Conservation (phyloP, 1,140 invertebrate species). For the Apolygus lucorum region DNA sequence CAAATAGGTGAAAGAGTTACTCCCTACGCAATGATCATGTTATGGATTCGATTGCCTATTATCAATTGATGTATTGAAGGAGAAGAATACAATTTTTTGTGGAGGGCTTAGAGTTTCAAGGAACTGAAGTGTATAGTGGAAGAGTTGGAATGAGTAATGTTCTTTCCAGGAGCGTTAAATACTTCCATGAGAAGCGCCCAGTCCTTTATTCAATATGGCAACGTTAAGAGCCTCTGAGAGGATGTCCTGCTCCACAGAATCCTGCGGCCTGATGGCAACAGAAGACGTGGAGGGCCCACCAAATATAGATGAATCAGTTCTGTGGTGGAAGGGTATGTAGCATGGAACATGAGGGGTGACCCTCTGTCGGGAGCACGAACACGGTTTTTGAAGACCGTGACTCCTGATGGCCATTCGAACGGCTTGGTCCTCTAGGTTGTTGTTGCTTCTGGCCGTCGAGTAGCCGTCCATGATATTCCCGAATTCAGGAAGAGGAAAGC, state of each 20-base stretch:
- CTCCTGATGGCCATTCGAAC: slow-evolving; percentile 39
- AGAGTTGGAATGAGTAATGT: no score
- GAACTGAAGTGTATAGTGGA: no score
- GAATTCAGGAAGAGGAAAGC: slow-evolving; percentile 29
- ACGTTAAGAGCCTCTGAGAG: slow-evolving; percentile 34
- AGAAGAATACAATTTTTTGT: no score
- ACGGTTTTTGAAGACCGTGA: slow-evolving; percentile 36
- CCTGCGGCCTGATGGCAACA: neutral
- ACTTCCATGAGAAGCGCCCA: slow-evolving; percentile 26
- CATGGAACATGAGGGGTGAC: neutral
- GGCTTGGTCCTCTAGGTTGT: slow-evolving; percentile 37
- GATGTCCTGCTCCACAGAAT: slow-evolving; percentile 32
- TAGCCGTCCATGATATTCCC: slow-evolving; percentile 28
- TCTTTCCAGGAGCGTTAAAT: slow-evolving; percentile 8
- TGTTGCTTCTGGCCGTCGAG: slow-evolving; percentile 1
- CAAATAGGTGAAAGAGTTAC: no score
- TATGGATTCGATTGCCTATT: no score
- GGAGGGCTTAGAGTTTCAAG: no score
- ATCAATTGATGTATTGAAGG: no score
- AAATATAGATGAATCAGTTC: neutral
- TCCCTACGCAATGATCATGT: no score
- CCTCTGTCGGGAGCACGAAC: slow-evolving; percentile 11
- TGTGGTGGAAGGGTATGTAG: slow-evolving; percentile 25
- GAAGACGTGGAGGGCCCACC: slow-evolving; percentile 4
- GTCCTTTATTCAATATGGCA: slow-evolving; percentile 35